These are phyloP conservation scores for Drosophila ficusphila DNA, from an alignment of 1,140 invertebrate genomes.

Conservation along the genomic window DNA sequence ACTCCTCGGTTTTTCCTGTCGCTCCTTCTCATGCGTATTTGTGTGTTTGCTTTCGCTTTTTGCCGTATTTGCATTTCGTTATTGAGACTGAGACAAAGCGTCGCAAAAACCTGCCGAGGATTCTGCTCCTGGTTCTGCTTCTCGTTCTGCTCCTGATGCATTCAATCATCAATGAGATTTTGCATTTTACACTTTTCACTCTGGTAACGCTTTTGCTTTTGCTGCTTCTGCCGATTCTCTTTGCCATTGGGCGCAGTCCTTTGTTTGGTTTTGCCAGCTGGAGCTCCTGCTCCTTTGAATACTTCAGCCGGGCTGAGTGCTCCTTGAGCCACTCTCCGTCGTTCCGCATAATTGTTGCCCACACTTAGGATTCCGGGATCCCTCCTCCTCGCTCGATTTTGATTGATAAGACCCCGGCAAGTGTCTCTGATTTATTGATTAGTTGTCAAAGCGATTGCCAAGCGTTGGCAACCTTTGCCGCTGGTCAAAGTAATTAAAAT, in stretches of 20 bases:
- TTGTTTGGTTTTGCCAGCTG: constrained; percentile 58
- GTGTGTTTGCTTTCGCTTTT: constrained; percentile 80
- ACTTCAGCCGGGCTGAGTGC: constrained; percentile 22
- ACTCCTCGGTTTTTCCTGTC: background rate
- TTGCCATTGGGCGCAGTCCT: constrained; percentile 47
- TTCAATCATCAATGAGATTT: constrained; percentile 81
- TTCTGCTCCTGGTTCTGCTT: constrained; percentile 10
- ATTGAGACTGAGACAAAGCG: constrained; percentile 81
- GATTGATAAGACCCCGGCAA: constrained; percentile 57
- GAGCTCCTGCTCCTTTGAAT: constrained; percentile 30
- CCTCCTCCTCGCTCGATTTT: constrained; percentile 1
- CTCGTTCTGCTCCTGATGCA: constrained; percentile 33
- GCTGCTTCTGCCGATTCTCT: constrained; percentile 21
- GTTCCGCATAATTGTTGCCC: constrained; percentile 64
- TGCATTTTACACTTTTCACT: constrained; percentile 80
- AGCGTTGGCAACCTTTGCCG: constrained; percentile 2
- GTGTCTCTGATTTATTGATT: constrained; percentile 72
- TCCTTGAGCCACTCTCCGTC: constrained; percentile 34
- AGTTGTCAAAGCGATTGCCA: constrained; percentile 67
- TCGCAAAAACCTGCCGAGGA: constrained; percentile 36
- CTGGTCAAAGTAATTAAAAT: constrained; percentile 60
- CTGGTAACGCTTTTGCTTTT: constrained; percentile 46
- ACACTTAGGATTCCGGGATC: constrained; percentile 26
- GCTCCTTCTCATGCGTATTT: constrained; percentile 58
- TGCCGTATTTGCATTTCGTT: constrained; percentile 80